Evolutionary conservation across 2,888 invertebrate genomes (phyloP), one percentile per base, ranked within the genome.

Genomic region (Galerucella pusilla): DNA sequence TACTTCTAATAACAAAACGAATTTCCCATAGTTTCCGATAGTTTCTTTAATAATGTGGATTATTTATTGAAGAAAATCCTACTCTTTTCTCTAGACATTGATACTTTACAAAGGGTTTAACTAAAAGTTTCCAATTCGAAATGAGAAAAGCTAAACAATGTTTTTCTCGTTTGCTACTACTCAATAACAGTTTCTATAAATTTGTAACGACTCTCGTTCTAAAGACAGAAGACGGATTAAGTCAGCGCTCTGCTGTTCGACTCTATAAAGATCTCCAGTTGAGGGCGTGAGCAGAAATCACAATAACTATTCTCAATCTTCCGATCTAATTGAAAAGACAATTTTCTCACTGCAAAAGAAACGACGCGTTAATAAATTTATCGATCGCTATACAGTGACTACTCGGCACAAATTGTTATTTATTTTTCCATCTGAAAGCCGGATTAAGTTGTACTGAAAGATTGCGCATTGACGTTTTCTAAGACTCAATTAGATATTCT

Each of bases 271-370:
- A 67, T 59, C 59, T 57, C 25, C 35, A 64, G 10, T 68, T 45
- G 67, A 67, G 54, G 16, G 67, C 67, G 28, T 61, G 14, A 35
- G 35, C 28, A 63, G 54, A 49, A 65, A 20, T 64, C 61, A 71
- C 70, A 75, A 77, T 73, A 66, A 69, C 75, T 71, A 71, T 71
- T 68, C 66, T 66, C 67, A 75, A 77, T 77, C 71, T 73, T 68
- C 35, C 63, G 71, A 28, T 77, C 71, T 75, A 75, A 77, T 77
- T 77, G 77, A 69, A 75, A 77, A 75, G 77, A 77, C 75, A 75
- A 77, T 74, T 75, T 74, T 74, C 75, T 54, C 57, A 54, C 49
- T 68, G 25, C 74, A 66, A 77, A 64, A 75, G 71, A 77, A 77
- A 74, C 71, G 63, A 67, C 20, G 49, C 64, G 69, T 60, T 75